Conservation (phyloP, 2,113 vertebrate genomes). For the Embiotoca jacksoni region DNA sequence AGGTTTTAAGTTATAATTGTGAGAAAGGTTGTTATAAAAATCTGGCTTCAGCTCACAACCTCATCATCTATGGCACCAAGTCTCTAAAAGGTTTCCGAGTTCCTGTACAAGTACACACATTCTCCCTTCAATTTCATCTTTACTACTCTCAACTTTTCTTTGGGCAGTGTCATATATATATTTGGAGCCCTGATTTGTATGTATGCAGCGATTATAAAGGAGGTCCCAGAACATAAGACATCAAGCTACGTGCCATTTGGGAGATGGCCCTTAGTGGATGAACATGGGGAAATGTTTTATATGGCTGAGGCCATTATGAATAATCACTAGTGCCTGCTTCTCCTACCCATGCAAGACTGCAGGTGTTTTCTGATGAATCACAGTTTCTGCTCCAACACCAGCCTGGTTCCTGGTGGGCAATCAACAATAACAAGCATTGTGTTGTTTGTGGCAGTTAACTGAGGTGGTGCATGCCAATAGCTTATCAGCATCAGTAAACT, state of each 20-base stretch:
- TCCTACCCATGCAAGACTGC: conserved; percentile 21
- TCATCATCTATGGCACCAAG: not conserved
- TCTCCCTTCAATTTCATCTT: not conserved
- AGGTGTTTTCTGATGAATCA: conserved; percentile 48
- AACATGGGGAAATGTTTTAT: not conserved
- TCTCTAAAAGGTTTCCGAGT: not conserved
- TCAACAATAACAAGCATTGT: conserved; percentile 35
- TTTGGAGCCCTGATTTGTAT: not conserved
- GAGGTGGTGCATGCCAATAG: conserved; percentile 27
- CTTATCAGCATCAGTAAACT: conserved; percentile 42
- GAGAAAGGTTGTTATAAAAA: too few relatives aligned
- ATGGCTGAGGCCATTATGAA: conserved; percentile 19
- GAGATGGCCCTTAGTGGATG: conserved; percentile 9
- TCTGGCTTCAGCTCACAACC: too few relatives aligned
- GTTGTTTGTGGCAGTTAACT: conserved; percentile 21
- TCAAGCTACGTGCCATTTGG: conserved; percentile 6
- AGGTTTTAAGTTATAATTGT: too few relatives aligned
- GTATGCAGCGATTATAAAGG: not conserved
- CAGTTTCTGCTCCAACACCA: conserved; percentile 35
- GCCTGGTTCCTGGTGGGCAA: conserved; percentile 44
- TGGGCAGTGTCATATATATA: not conserved
- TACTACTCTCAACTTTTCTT: not conserved
- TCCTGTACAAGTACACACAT: not conserved
- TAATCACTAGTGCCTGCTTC: conserved; percentile 18
- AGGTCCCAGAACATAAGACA: conserved; percentile 11